Evolutionary conservation across 2,888 invertebrate species (phyloP).

Genomic region (Quadriops clusia): DNA sequence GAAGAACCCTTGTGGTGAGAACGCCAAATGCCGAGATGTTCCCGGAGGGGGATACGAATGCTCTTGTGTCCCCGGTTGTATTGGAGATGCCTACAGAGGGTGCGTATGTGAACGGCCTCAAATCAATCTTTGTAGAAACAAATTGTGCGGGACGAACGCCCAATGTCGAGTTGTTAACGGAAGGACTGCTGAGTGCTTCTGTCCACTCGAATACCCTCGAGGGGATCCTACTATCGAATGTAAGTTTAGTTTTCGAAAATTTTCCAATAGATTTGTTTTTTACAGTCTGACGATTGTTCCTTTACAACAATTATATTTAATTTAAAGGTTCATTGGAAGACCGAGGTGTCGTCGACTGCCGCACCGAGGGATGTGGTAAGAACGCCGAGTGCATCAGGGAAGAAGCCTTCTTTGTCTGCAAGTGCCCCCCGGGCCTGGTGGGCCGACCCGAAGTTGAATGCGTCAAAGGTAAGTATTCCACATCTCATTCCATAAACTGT

Average conservation of each 20-base stretch:
- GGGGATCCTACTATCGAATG: constrained; percentile 81
- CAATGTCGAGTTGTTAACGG: constrained; percentile 59
- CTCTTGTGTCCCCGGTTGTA: constrained; percentile 65
- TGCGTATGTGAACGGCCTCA: constrained; percentile 60
- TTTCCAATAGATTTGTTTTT: background rate
- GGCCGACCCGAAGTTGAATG: constrained; percentile 63
- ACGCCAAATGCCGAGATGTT: constrained; percentile 69
- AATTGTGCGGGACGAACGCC: constrained; percentile 72
- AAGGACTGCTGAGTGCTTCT: constrained; percentile 67
- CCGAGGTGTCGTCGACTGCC: constrained; percentile 60
- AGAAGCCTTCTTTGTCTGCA: constrained; percentile 71
- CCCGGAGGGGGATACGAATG: constrained; percentile 68
- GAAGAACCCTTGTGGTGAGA: constrained; percentile 73
- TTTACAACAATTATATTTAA: constrained; percentile 2
- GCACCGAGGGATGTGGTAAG: constrained; percentile 71
- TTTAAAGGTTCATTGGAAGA: constrained; percentile 37
- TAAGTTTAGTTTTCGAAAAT: constrained; percentile 49
- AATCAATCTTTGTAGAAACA: constrained; percentile 64
- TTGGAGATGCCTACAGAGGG: constrained; percentile 69
- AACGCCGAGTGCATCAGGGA: constrained; percentile 81
- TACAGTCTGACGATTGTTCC: background rate
- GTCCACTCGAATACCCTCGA: constrained; percentile 67
- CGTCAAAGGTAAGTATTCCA: constrained; percentile 44
- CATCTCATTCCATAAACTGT: constrained; percentile 14
- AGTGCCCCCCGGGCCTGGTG: constrained; percentile 63